A percentile compares a stretch with the other conserved stretches of the same genome.
phyloP scores from a whole-genome alignment of 2,113 vertebrate genomes.

The Microcebus ravelobensis region DNA sequence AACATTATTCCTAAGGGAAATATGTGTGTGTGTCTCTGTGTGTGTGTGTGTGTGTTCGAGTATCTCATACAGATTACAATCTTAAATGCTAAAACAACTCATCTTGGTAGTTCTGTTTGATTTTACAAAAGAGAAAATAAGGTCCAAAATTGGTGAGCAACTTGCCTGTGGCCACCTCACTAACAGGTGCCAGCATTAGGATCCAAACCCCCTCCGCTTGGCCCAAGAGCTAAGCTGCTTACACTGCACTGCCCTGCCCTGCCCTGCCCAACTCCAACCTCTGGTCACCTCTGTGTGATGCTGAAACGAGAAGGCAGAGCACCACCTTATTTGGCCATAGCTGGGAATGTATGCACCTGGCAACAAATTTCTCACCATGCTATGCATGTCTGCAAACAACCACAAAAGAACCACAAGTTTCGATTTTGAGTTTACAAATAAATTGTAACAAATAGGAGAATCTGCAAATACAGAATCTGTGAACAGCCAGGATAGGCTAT shows the following conservation, averaged over 20 bases:
- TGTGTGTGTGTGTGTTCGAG: too few species aligned
- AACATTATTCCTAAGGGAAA: neutral
- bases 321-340: rapidly evolving
- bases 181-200: neutral
- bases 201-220: neutral
- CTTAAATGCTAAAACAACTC: neutral
- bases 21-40: rapidly evolving
- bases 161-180: too few species aligned
- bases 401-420: rapidly evolving
- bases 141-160: neutral
- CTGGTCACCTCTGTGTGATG: rapidly evolving
- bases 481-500: neutral
- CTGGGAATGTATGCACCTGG: rapidly evolving
- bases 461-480: neutral
- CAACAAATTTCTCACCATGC: rapidly evolving
- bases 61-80: neutral
- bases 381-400: neutral
- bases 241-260: rapidly evolving
- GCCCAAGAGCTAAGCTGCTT: neutral
- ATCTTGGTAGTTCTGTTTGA: neutral
- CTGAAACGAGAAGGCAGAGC: neutral
- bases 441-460: neutral
- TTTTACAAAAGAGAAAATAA: neutral
- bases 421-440: neutral
- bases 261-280: neutral